A percentile compares a stretch with the other conserved stretches of the same genome.
Conservation (phyloP, 2,888 invertebrate genomes). For the Drosophila picticornis region DNA sequence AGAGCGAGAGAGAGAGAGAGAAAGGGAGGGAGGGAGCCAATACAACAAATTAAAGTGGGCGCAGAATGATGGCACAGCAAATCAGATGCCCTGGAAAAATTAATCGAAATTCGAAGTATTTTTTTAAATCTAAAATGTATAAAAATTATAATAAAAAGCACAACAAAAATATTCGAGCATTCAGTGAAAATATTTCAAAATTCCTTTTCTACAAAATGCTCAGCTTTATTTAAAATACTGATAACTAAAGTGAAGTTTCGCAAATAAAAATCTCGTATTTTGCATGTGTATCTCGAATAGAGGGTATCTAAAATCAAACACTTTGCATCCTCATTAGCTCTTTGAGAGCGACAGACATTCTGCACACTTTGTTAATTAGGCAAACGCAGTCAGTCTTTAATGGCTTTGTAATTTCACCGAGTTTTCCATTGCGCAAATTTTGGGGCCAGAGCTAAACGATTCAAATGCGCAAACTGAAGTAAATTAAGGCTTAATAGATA, state of each 20-base stretch:
- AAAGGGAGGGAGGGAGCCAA: constrained; percentile 24
- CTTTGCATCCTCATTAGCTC: constrained; percentile 48
- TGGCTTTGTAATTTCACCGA: constrained; percentile 45
- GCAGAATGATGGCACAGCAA: not conserved
- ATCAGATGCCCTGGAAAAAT: constrained; percentile 2
- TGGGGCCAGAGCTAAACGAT: constrained; percentile 10
- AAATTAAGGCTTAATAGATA: constrained; percentile 20
- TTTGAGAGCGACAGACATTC: constrained; percentile 27
- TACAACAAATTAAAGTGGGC: constrained; percentile 9
- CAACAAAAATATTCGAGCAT: not conserved
- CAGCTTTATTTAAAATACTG: not conserved
- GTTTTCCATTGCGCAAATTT: constrained; percentile 3
- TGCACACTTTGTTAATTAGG: constrained; percentile 55
- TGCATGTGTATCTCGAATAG: not conserved
- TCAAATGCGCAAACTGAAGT: constrained; percentile 9
- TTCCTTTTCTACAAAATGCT: rapidly evolving
- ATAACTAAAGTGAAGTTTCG: not conserved
- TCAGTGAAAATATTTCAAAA: not conserved
- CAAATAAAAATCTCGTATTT: not conserved
- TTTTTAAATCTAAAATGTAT: not conserved
- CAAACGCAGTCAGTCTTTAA: constrained; percentile 52
- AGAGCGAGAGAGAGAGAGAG: not conserved
- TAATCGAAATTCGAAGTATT: not conserved
- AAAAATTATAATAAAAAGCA: not conserved
- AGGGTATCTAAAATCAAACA: constrained; percentile 35